Evolutionary conservation across 1,140 invertebrate genomes (phyloP), one percentile per base, ranked within the genome.

Genomic region (Teleogryllus occipitalis): DNA sequence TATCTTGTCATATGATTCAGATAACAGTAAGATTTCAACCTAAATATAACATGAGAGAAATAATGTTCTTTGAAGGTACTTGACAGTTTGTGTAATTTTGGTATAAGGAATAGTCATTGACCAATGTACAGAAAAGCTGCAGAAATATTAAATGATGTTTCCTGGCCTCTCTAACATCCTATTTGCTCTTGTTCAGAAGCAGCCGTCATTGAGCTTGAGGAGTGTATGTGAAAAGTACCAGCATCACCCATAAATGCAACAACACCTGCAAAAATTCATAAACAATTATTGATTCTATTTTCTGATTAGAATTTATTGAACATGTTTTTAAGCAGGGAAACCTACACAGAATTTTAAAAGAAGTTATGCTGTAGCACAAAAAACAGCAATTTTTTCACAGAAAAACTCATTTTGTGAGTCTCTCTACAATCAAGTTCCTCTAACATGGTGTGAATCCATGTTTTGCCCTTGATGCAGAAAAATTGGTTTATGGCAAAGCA

Each of bases 211-310:
- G 78, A 15, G 7, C 78, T 48, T 49, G 27, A 46, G 79, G 79
- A 0, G 75, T 80, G 79, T 80, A 80, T 15, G 79, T 77, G 48
- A 80, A 80, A 3, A 80, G 75, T 6, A 80, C 79, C 48, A 80
- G 21, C 79, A 80, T 80, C 7, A 80, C 79, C 79, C 79, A 80
- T 15, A 80, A 49, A 48, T 80, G 79, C 22, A 80, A 47, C 14
- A 80, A 47, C 39, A 80, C 79, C 79, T 80, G 39, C 0, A 74
- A 80, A 65, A 80, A 54, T 21, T 49, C 48, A 47, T 39, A 18
- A 54, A 79, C 15, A 8, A 78, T n/a, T 7, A 22, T 39, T n/a
- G 7, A 7, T 27, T 21, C 8, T 78, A 10, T 75, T 7, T 12
- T 15, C 6, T 6, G 22, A 3, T 12, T 22, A 73, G 65, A 74